Base-by-base conservation (phyloP, 2,797 vertebrate genomes). In the Hephaestus fuliginosus region DNA sequence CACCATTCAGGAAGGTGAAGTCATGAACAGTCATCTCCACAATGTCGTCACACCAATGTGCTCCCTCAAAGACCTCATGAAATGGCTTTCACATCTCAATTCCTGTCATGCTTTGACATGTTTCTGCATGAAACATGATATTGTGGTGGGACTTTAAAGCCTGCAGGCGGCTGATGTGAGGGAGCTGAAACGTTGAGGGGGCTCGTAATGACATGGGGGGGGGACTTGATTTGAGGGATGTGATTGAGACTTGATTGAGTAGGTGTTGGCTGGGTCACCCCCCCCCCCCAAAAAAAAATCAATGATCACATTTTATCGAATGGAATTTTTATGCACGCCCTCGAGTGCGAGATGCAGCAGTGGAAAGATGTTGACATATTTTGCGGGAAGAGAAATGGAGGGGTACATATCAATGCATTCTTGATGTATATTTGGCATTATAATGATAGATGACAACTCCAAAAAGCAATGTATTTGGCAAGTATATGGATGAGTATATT, bases 231-330 rank as follows among this genome's bases (percentile, higher is more conserved):
- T 70, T 88, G 77, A 91, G 78, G 80, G 76, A 89, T 84, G 72
- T 88, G 85, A 89, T 86, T 86, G 84, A 84, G 83, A 70, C 49
- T 80, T 91, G 86, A 91, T 84, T 81, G 86, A 93, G 82, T 78
- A 75, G 78, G 80, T 86, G 87, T 80, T 81, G 80, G 71, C 71
- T 71, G 60, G n/a, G 77, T 62, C 7, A 20, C 46, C 43, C 33
- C 33, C 30, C 62, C 62, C 25, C 41, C 60, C 58, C 22, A 1
- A 41, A 43, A 61, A 49, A 76, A 77, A 91, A 91, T 88, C 88
- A 80, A 85, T 85, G 60, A 84, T 78, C 66, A 64, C 76, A 70
- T 41, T 89, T 85, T 79, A 83, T 63, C 78, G 72, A 89, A 76
- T 76, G 70, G 57, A 70, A 70, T 89, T 85, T 83, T 75, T 78